Evolutionary conservation across 1,140 invertebrate genomes (phyloP).

Genomic region (Stratiolaelaps scimitus): DNA sequence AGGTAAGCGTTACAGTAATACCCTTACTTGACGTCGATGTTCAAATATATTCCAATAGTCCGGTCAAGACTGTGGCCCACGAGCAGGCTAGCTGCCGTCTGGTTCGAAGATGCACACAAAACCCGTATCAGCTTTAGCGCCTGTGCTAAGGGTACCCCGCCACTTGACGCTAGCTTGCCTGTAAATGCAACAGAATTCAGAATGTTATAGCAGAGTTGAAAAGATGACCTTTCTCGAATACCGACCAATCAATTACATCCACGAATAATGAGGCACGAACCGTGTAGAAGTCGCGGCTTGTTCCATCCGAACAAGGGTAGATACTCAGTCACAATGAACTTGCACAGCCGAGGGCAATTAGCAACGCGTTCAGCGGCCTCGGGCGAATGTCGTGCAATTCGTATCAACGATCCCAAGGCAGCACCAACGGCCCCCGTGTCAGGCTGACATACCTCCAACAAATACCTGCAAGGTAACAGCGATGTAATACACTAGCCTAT

Average conservation of each 20-base stretch:
- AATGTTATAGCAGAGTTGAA: too few species aligned
- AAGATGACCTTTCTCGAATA: too few species aligned
- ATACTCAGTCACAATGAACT: neutral
- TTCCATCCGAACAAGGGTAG: constrained; percentile 17
- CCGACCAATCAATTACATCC: neutral
- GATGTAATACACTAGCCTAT: neutral
- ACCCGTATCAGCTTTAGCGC: constrained; percentile 10
- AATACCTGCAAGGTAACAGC: neutral
- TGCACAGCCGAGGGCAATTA: constrained; percentile 1
- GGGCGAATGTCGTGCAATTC: constrained; percentile 1
- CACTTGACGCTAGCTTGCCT: constrained; percentile 2
- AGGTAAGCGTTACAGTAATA: too few species aligned
- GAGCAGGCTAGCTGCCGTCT: neutral
- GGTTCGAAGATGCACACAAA: neutral
- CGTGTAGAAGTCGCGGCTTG: neutral
- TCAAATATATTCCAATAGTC: constrained; percentile 11
- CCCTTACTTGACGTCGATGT: constrained; percentile 8
- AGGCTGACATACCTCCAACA: constrained; percentile 15
- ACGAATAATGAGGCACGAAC: neutral
- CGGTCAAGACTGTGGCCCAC: neutral
- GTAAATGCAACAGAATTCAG: neutral
- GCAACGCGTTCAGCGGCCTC: constrained; percentile 3
- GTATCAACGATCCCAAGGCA: neutral
- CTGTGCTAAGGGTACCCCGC: neutral
- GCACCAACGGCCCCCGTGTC: constrained; percentile 5